Evolutionary conservation across 2,113 vertebrate species (phyloP).

Genomic region (Chaenocephalus aceratus): DNA sequence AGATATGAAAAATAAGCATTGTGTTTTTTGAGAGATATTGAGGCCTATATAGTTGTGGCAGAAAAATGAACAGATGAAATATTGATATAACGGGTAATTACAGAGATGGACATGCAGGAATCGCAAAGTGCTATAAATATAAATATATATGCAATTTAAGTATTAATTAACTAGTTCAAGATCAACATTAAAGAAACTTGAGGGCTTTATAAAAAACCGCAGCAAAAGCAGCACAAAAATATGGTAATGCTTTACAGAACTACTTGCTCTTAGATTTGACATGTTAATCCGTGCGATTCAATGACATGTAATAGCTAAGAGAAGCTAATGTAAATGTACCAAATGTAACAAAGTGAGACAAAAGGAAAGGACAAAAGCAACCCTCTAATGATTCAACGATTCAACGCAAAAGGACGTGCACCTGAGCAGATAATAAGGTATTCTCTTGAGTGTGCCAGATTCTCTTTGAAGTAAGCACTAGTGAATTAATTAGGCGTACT

Average conservation of each 20-base stretch:
- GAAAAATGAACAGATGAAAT: neutral
- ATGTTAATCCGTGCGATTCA: neutral
- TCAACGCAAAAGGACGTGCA: neutral
- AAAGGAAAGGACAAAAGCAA: neutral
- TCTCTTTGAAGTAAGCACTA: neutral
- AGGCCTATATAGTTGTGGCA: neutral
- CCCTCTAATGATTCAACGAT: neutral
- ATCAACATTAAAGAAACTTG: neutral
- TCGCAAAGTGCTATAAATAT: neutral
- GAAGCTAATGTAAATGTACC: neutral
- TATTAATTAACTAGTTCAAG: neutral
- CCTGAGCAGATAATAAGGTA: neutral
- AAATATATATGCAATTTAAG: neutral
- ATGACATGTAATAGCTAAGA: neutral
- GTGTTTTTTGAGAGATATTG: neutral
- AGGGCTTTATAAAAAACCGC: too few species aligned
- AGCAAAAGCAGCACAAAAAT: neutral
- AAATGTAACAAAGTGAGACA: constrained; percentile 9
- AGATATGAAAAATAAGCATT: neutral
- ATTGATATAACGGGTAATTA: neutral
- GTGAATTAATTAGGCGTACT: neutral
- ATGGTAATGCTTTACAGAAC: neutral
- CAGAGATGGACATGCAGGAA: neutral
- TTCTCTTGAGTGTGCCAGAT: neutral
- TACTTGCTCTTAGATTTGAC: constrained; percentile 10